Conservation (phyloP, 2,888 invertebrate genomes). For the Phyllotreta cruciferae region DNA sequence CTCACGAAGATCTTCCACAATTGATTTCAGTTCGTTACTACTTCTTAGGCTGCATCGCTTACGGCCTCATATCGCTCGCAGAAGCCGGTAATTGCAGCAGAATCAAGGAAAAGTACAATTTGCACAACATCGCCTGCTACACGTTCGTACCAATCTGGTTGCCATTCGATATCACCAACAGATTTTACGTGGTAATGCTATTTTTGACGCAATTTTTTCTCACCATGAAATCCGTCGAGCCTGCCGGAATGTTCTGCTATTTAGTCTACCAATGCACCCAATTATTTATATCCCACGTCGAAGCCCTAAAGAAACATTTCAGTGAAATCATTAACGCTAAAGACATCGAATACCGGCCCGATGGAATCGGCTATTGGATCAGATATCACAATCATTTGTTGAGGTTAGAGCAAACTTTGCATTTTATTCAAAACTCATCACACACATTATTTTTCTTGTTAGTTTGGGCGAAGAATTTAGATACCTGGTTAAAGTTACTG, state of each 20-base stretch:
- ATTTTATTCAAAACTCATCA: too few species aligned
- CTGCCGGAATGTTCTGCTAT: slow-evolving; percentile 13
- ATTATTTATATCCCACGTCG: slow-evolving; percentile 29
- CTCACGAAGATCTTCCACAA: background rate
- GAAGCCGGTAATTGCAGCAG: slow-evolving; percentile 29
- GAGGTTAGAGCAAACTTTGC: slow-evolving; percentile 8
- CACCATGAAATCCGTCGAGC: background rate
- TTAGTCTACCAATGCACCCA: slow-evolving; percentile 31
- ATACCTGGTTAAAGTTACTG: slow-evolving; percentile 25
- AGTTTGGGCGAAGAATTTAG: slow-evolving; percentile 33
- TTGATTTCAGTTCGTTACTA: slow-evolving; percentile 7
- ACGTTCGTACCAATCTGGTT: slow-evolving; percentile 37
- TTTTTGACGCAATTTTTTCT: background rate
- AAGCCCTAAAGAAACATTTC: slow-evolving; percentile 34
- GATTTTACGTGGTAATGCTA: background rate
- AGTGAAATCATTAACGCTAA: slow-evolving; percentile 18
- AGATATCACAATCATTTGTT: slow-evolving; percentile 19
- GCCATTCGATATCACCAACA: slow-evolving; percentile 21
- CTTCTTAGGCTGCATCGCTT: background rate
- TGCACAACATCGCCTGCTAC: slow-evolving; percentile 33
- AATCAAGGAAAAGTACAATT: slow-evolving; percentile 26
- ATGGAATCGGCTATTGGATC: slow-evolving; percentile 16
- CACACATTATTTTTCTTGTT: too few species aligned
- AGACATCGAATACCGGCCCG: slow-evolving; percentile 14
- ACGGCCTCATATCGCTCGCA: slow-evolving; percentile 15